Base-by-base conservation (phyloP, 1,140 invertebrate genomes). In the Trichomalopsis sarcophagae region DNA sequence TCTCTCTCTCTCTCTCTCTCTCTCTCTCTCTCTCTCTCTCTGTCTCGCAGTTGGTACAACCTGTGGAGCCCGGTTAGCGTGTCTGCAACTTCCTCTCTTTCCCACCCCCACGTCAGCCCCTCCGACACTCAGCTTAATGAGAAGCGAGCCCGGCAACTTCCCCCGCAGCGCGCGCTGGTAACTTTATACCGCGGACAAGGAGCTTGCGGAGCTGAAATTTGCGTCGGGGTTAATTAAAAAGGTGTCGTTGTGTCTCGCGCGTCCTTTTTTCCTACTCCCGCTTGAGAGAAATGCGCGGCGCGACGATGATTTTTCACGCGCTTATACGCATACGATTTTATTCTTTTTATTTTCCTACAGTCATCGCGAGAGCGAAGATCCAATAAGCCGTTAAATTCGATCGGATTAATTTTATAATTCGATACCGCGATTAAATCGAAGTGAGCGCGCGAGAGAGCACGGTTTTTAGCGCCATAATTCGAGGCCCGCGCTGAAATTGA, bases 391-490 rank as follows among this genome's bases (percentile, higher is more conserved):
- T n/a, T 80, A 68, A 36, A 69, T 68, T 81, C 44, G 69, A 81
- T 66, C 27, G 6, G 50, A 21, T 80, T 68, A 36, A 69, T 80
- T 62, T 81, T 81, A 75, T 75, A 75, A 75, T 75, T 75, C 40
- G 21, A 75, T 44, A 62, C 40, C 40, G 36, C 71, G 73, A 75
- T 75, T 30, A 33, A 36, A 73, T 30, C 0, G 5, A 36, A 36
- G 27, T 1, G 33, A 36, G 33, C 36, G 13, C 23, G 1, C 11
- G 0, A 1, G 17, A 21, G 30, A 14, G 36, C 21, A 13, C 5
- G 10, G 30, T 75, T 75, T 75, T 75, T 75, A 7, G 17, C 69
- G 69, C 9, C 7, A 62, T 62, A 71, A 33, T 40, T 75, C 36
- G 30, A 27, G 27, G 27, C 27, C 27, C 27, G 13, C 36, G 14